Evolutionary conservation across 2,888 invertebrate genomes (phyloP).

Genomic region (Sialis lutaria): DNA sequence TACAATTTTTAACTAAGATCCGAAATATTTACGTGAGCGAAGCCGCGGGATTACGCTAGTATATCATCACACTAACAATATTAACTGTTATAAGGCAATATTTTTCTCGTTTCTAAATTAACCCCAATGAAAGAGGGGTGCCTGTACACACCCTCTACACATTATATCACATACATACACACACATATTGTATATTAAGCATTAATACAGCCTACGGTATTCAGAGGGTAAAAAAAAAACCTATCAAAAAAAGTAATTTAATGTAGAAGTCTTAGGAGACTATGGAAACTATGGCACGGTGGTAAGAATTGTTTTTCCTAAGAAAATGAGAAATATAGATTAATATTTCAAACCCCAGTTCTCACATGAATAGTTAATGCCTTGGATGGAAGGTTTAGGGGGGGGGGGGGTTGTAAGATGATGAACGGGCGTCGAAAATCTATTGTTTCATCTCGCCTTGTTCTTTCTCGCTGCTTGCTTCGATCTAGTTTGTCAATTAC

Average conservation of each 20-base stretch:
- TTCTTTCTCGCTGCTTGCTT: background rate
- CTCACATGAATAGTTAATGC: constrained; percentile 28
- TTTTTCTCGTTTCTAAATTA: constrained; percentile 5
- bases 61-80: constrained; percentile 2
- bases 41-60: no score
- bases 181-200: constrained; percentile 4
- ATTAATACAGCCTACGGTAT: constrained; percentile 2
- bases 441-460: background rate
- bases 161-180: background rate
- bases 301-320: constrained; percentile 20
- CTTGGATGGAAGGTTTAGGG: constrained; percentile 1
- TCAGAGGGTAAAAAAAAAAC: constrained; percentile 6
- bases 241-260: constrained; percentile 7
- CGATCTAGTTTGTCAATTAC: background rate
- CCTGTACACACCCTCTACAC: background rate
- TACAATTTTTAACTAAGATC: no score
- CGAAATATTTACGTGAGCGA: no score
- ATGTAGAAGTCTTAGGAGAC: no score
- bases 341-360: constrained; percentile 29
- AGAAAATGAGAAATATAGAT: constrained; percentile 27
- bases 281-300: constrained; percentile 1
- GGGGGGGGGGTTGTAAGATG: no score
- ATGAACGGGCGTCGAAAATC: background rate
- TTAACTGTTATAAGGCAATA: constrained; percentile 4
- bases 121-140: constrained; percentile 2